Evolutionary conservation across 2,797 vertebrate species (phyloP).

Genomic region (Hydrolagus colliei): DNA sequence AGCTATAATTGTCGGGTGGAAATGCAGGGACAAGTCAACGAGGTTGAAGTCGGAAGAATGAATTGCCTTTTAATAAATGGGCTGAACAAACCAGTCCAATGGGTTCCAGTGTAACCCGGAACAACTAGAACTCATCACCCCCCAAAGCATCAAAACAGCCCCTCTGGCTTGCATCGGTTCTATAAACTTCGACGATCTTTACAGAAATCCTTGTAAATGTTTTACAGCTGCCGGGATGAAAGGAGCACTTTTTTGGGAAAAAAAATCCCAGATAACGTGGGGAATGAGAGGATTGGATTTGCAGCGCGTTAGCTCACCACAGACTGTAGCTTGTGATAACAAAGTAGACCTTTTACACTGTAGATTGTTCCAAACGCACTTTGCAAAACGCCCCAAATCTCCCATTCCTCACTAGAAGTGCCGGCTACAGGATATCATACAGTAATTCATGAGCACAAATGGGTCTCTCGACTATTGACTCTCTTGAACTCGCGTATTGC

Average conservation of each 20-base stretch:
- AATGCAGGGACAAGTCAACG: neutral
- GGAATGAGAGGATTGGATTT: slow-evolving; percentile 2
- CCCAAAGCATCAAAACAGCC: neutral
- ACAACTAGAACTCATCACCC: neutral
- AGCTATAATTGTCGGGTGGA: neutral
- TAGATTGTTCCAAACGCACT: slow-evolving; percentile 17
- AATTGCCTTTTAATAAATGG: neutral
- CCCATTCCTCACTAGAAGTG: neutral
- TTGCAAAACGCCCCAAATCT: slow-evolving; percentile 15
- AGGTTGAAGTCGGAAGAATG: neutral
- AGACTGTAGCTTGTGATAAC: neutral
- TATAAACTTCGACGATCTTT: neutral
- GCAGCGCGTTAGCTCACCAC: slow-evolving; percentile 2
- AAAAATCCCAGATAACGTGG: neutral
- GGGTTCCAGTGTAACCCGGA: slow-evolving; percentile 25
- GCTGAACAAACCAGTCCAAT: slow-evolving; percentile 18
- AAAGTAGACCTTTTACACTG: slow-evolving; percentile 11
- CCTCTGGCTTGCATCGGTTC: neutral
- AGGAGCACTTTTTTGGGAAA: neutral
- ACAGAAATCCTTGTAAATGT: slow-evolving; percentile 23
- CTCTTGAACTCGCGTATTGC: too few species aligned
- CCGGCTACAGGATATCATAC: neutral
- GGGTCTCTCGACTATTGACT: too few species aligned
- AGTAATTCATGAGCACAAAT: neutral
- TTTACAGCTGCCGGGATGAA: slow-evolving; percentile 25